phyloP scores from a whole-genome alignment of 2,888 invertebrate species.

The Plebejus anna region DNA sequence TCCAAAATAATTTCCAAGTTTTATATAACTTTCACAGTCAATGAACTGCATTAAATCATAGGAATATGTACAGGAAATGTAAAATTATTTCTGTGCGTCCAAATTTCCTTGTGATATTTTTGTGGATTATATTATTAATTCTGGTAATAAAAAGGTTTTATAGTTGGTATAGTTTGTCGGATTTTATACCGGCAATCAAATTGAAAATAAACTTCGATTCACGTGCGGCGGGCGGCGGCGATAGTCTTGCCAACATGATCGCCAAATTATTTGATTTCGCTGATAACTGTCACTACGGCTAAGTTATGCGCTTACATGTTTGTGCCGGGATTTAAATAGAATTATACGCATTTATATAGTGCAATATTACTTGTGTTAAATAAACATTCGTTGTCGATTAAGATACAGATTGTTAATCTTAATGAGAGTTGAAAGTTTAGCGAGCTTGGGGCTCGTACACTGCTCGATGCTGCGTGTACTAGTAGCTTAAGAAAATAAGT shows the following conservation, averaged over 20 bases:
- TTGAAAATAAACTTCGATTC: constrained; percentile 46
- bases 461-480: not conserved
- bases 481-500: not conserved
- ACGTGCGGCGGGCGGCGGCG: constrained; percentile 45
- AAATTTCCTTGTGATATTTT: constrained; percentile 6
- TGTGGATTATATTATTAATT: not conserved
- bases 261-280: constrained; percentile 35
- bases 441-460: not conserved
- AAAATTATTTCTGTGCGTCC: not conserved
- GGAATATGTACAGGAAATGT: not conserved
- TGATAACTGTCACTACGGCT: constrained; percentile 18
- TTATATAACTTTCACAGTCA: not conserved
- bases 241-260: constrained; percentile 63
- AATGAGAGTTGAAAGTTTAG: not conserved
- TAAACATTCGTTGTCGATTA: not conserved
- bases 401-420: too few relatives aligned
- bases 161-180: not conserved
- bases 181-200: constrained; percentile 36
- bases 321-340: not conserved
- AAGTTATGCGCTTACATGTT: not conserved
- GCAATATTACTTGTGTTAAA: not conserved
- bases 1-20: not conserved
- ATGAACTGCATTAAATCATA: constrained; percentile 16
- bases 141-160: constrained; percentile 17
- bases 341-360: not conserved